These are phyloP conservation scores for Hypotaenidia philippensis DNA, from an alignment of 2,797 vertebrate species.

Conservation along the genomic window DNA sequence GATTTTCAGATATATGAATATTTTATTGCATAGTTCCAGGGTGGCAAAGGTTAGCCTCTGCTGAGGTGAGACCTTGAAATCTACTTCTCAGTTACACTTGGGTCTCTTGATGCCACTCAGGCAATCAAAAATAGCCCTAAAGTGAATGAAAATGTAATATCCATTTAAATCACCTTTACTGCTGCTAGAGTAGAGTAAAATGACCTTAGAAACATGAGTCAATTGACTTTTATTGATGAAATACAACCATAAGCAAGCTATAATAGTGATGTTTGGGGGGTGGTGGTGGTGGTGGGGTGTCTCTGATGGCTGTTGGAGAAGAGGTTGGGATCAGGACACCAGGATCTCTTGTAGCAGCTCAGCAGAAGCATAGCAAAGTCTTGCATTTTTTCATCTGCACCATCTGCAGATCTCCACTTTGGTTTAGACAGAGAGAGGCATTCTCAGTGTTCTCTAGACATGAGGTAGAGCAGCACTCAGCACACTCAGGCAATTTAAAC, in stretches of 20 bases:
- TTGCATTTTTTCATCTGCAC: neutral
- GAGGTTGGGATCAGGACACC: neutral
- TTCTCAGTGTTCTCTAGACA: neutral
- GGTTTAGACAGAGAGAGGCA: neutral
- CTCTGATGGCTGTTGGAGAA: neutral
- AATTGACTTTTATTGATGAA: constrained; percentile 5
- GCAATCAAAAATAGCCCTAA: neutral
- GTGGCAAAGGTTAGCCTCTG: neutral
- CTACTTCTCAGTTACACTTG: neutral
- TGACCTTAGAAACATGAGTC: neutral
- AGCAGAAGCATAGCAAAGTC: neutral
- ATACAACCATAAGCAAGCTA: neutral
- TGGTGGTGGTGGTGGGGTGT: neutral
- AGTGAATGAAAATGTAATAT: neutral
- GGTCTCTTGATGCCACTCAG: neutral
- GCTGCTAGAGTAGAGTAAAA: neutral
- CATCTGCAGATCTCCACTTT: neutral
- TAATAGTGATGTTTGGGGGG: neutral
- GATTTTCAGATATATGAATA: neutral
- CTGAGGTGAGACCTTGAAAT: neutral
- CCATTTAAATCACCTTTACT: constrained; percentile 8
- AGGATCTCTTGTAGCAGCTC: neutral
- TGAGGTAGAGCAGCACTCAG: neutral
- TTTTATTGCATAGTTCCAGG: neutral
- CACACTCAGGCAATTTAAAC: neutral